Evolutionary conservation across 2,797 vertebrate species (phyloP).

Genomic region (Pantherophis alleghaniensis): DNA sequence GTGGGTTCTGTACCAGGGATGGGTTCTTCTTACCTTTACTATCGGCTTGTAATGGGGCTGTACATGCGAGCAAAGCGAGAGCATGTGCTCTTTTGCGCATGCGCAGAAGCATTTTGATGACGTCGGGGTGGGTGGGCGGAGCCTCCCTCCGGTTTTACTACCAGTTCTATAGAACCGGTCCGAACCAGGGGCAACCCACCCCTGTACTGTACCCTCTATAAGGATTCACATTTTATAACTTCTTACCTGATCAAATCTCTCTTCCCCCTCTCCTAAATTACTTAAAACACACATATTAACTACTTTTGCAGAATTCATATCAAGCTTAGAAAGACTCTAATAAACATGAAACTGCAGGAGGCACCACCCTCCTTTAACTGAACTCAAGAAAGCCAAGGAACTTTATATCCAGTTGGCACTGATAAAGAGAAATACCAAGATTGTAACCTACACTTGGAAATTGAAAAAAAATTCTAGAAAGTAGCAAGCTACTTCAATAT

Average conservation of each 20-base stretch:
- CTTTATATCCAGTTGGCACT: background rate
- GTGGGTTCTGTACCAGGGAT: background rate
- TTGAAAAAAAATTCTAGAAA: background rate
- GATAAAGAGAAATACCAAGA: background rate
- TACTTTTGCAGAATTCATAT: background rate
- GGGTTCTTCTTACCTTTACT: too few species aligned
- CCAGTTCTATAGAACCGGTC: too few species aligned
- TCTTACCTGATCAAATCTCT: background rate
- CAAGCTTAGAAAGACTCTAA: background rate
- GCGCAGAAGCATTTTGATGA: too few species aligned
- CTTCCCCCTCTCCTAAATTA: background rate
- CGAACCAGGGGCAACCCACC: too few species aligned
- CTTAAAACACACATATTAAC: background rate
- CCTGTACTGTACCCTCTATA: too few species aligned
- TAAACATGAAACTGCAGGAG: background rate
- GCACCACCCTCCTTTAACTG: background rate
- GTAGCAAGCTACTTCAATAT: background rate
- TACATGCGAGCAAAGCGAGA: rapidly evolving
- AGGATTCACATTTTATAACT: background rate
- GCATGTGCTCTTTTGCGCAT: too few species aligned
- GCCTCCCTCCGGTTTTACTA: too few species aligned
- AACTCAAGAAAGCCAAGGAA: background rate
- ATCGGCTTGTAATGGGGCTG: too few species aligned
- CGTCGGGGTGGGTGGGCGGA: too few species aligned
- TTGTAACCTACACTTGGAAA: background rate